Evolutionary conservation across 2,113 vertebrate species (phyloP).

Genomic region (Carassius auratus): DNA sequence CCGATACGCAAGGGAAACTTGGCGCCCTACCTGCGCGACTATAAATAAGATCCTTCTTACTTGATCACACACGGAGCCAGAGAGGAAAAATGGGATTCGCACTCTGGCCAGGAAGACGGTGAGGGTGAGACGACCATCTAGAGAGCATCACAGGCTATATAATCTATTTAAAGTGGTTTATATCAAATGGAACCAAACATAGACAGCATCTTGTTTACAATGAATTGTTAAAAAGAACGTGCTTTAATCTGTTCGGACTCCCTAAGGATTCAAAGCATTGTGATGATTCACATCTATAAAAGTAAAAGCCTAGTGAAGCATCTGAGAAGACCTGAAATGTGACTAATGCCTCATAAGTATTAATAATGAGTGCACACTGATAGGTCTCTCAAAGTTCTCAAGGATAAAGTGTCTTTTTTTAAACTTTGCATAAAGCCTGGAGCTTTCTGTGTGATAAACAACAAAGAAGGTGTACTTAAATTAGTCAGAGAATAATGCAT

Average conservation of each 20-base stretch:
- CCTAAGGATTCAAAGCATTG: not conserved
- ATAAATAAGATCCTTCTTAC: slow-evolving; percentile 63
- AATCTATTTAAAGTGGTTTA: not conserved
- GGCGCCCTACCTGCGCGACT: slow-evolving; percentile 57
- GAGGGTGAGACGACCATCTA: not conserved
- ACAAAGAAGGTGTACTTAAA: not conserved
- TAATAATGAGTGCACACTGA: not conserved
- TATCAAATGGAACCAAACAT: not conserved
- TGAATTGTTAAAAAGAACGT: not conserved
- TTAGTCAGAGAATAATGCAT: no score
- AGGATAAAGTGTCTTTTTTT: not conserved
- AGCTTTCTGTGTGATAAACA: not conserved
- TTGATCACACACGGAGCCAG: slow-evolving; percentile 48
- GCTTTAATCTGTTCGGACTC: not conserved
- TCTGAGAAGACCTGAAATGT: not conserved
- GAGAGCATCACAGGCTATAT: not conserved
- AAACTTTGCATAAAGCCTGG: not conserved
- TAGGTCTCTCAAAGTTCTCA: not conserved
- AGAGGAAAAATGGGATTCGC: slow-evolving; percentile 23
- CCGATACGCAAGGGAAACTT: slow-evolving; percentile 56
- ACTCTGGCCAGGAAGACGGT: not conserved
- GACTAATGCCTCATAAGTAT: not conserved
- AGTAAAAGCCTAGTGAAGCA: not conserved
- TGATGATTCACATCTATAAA: not conserved
- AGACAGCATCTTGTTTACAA: not conserved